phyloP scores from a whole-genome alignment of 2,888 invertebrate genomes.

The Linnaemya tessellans region DNA sequence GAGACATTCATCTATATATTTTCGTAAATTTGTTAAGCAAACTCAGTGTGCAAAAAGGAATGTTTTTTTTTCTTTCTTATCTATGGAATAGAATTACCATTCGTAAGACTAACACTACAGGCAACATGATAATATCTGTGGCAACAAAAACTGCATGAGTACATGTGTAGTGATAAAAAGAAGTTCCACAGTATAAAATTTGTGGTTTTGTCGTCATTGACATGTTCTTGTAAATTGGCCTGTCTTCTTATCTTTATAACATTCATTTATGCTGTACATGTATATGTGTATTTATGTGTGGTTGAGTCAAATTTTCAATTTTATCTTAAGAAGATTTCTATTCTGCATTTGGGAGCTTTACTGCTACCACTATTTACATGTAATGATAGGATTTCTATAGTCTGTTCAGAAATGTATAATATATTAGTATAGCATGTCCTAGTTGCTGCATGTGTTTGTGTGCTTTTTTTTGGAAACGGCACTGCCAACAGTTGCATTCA shows the following conservation, averaged over 20 bases:
- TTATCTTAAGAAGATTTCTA: slow-evolving; percentile 47
- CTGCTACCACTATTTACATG: slow-evolving; percentile 14
- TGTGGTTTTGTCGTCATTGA: slow-evolving; percentile 64
- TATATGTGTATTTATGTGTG: neutral
- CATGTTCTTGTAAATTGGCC: slow-evolving; percentile 69
- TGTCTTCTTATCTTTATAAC: slow-evolving; percentile 65
- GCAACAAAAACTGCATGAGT: neutral
- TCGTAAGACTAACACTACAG: slow-evolving; percentile 18
- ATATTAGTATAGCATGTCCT: neutral
- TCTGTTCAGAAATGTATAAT: neutral
- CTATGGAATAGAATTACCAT: slow-evolving; percentile 54
- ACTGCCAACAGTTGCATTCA: slow-evolving; percentile 36
- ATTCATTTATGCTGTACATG: slow-evolving; percentile 24
- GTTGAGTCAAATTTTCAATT: slow-evolving; percentile 35
- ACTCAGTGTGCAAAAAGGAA: slow-evolving; percentile 14
- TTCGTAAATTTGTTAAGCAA: slow-evolving; percentile 13
- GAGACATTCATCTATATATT: neutral
- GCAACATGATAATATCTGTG: slow-evolving; percentile 1
- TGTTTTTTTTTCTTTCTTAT: no score
- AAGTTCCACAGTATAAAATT: slow-evolving; percentile 43
- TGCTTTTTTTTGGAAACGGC: neutral
- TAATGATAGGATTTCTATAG: neutral
- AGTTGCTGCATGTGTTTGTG: neutral
- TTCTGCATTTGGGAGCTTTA: slow-evolving; percentile 24
- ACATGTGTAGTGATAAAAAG: slow-evolving; percentile 1